Evolutionary conservation across 1,140 invertebrate species (phyloP), one percentile per base, ranked within the genome.

Genomic region (Macrosteles quadrilineatus): DNA sequence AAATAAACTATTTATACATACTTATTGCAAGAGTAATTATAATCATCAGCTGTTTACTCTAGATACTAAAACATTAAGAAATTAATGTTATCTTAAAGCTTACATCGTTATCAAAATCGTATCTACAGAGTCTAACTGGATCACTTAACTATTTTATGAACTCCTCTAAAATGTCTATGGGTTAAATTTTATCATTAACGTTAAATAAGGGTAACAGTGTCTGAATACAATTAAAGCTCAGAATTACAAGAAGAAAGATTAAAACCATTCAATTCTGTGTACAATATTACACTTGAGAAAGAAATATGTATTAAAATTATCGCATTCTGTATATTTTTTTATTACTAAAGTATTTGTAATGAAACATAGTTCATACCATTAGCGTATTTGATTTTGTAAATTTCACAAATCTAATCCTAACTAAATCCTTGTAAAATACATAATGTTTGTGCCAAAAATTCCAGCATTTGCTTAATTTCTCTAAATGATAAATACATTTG

Each of bases 1-100:
- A 59, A 59, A 59, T 59, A 30, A 59, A 59, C 27, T 30, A 50
- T 50, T 50, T 59, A 27, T 59, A 59, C 55, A 59, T 50, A 50
- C 12, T 59, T 59, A 59, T 59, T 59, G 55, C 55, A 25, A 14
- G 23, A 59, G 47, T 59, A 30, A 59, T 59, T 27, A 27, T 59
- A 27, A 11, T 59, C 23, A 27, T 59, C 27, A 59, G 55, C 27
- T 2, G 27, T 4, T 21, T 59, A 27, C 55, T 59, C 6, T 27
- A 25, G 12, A 59, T 6, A 59, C 55, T 59, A 59, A 59, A 59
- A 27, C 23, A 29, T 27, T 59, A 59, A 59, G 55, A 27, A 59
- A 30, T 59, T 59, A 30, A 59, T 27, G 27, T 27, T 59, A 59
- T 59, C 47, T 50, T 50, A 50, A 50, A 50, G 47, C 47, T 50